Evolutionary conservation across 92 coral and sea anemone genomes (phyloP), one percentile per base, ranked within the genome.

Genomic region (Epizoanthus stellaris): DNA sequence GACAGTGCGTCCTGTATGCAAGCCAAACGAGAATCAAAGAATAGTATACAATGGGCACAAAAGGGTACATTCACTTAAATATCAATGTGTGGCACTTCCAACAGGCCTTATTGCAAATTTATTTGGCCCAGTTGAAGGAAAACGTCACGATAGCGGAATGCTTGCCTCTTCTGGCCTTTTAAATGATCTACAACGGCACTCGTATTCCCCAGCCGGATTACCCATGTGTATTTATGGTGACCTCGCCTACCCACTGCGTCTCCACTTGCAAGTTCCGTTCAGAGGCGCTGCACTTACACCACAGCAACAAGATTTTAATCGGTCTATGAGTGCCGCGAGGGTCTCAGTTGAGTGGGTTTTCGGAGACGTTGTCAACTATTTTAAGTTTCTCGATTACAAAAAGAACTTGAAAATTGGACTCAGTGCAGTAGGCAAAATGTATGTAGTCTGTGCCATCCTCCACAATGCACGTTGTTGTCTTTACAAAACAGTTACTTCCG

Each of bases 381-480:
- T 30, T 30, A 30, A 30, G 38, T 67, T 67, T 67, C 40, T 67
- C 30, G 75, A 70, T 69, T 69, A 10, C 47, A 75, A 49, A 52
- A 73, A 49, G 80, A 47, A n/a, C 38, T 38, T 19, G 43, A 86
- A 77, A 23, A 80, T 76, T 87, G 2, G 2, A 30, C 36, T 30
- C 36, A 30, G 36, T 30, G 36, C 36, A 30, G 36, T 2, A 30
- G 36, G 36, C 36, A 30, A 30, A 30, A 30, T 30, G 36, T 30
- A 82, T 66, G 69, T 88, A 64, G 69, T 63, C 75, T 88, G 84
- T 82, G 88, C 85, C 43, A 25, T 88, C 47, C 67, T 88, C 42
- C 74, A 88, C 63, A 88, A 88, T 84, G 75, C 88, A 30, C 84
- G 76, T 61, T 76, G 76, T 67, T 85, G 85, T 89, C 73, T 85